Percentiles rank a stretch among this genome's conserved stretches.
Conservation (phyloP, 2,113 vertebrate genomes). For the Edolisoma coerulescens region DNA sequence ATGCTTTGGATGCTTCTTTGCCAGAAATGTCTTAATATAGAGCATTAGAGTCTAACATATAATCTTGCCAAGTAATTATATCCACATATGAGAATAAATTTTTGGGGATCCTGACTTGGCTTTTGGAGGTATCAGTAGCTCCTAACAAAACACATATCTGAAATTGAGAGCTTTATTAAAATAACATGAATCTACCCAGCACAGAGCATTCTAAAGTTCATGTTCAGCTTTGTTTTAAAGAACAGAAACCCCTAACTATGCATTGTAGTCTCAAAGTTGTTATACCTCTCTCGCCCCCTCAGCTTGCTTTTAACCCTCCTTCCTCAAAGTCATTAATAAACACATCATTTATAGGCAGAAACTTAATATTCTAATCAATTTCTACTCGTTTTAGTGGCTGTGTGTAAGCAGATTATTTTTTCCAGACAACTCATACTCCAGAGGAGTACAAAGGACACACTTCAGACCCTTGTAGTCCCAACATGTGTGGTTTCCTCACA, state of each 20-base stretch:
- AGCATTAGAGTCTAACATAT: neutral
- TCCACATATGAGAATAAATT: neutral
- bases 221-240: neutral
- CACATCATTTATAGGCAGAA: neutral
- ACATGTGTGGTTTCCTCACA: constrained; percentile 61
- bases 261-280: neutral
- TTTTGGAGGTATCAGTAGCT: neutral
- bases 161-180: neutral
- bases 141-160: neutral
- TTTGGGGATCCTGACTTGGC: neutral
- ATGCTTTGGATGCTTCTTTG: neutral
- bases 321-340: neutral
- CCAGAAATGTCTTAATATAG: neutral
- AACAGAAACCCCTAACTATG: neutral
- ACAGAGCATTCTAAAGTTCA: neutral
- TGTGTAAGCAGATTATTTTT: neutral
- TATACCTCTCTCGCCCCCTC: neutral
- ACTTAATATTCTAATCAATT: neutral
- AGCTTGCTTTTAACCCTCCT: neutral
- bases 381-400: neutral
- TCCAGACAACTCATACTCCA: neutral
- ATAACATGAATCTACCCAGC: neutral
- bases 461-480: constrained; percentile 50
- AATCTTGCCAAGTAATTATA: neutral
- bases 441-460: constrained; percentile 57